phyloP scores from a whole-genome alignment of 2,113 vertebrate species.

The Coryphaenoides rupestris region DNA sequence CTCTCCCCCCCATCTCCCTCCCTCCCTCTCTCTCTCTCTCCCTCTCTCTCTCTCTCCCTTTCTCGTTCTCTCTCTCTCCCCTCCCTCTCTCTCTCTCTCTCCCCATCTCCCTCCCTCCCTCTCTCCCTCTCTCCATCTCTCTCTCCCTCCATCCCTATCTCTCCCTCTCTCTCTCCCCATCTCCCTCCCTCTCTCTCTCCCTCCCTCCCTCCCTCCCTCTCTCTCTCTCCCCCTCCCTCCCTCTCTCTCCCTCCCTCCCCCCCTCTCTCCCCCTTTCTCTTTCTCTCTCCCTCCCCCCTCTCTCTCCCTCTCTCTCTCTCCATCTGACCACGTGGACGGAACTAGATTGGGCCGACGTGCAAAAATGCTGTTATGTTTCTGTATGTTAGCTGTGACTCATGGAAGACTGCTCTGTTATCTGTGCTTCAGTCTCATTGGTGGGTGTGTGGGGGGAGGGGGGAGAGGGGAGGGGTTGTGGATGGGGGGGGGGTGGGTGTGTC shows the following conservation, averaged over 20 bases:
- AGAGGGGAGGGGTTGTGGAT: too few relatives aligned
- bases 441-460: too few relatives aligned
- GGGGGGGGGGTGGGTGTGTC: too few relatives aligned
- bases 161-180: constrained; percentile 42
- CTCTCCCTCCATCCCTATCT: constrained; percentile 28
- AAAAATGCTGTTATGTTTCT: background rate
- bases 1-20: constrained; percentile 41
- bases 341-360: too few relatives aligned
- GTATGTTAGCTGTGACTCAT: too few relatives aligned
- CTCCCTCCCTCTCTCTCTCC: too few relatives aligned
- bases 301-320: constrained; percentile 47
- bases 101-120: too few relatives aligned
- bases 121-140: too few relatives aligned
- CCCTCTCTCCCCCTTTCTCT: constrained; percentile 1
- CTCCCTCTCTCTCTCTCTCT: constrained; percentile 53
- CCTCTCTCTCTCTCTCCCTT: too few relatives aligned
- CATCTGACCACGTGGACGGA: too few relatives aligned
- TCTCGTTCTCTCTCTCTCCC: background rate
- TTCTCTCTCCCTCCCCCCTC: constrained; percentile 18
- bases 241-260: background rate
- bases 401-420: too few relatives aligned
- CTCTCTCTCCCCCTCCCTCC: constrained; percentile 44
- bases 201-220: constrained; percentile 25
- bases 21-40: constrained; percentile 35
- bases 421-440: too few relatives aligned